Base-by-base conservation (phyloP, 2,888 invertebrate genomes). In the Isotomurus palustris region DNA sequence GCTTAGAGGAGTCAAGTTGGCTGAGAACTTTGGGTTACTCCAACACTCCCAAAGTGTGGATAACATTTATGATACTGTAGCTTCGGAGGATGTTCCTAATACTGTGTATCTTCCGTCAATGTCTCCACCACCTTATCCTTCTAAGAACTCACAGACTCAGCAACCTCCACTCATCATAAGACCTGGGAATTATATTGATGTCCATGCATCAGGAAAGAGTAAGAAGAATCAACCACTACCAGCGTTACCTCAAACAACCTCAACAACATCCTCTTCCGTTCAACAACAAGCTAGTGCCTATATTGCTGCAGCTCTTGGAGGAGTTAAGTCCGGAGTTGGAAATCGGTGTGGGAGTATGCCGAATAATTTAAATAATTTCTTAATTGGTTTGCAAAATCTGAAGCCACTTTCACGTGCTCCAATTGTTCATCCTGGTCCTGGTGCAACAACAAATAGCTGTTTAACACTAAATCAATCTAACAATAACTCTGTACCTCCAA, bases 151-250 rank as follows among this genome's bases (percentile, higher is more conserved):
- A 24, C 21, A 14, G 28, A 24, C 17, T 10, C 56, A 62, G 17
- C 35, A 41, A 40, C 50, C 58, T 51, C 49, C 59, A 35, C 57
- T 64, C 49, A 62, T 64, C 49, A 81, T 83, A 14, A 79, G 81
- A 2, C 79, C 81, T 14, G 83, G 82, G 71, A 83, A 83, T 73
- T 83, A 83, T 70, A 72, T 83, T 60, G 83, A 83, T 69, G 81
- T 83, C 5, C 80, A 81, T 64, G 81, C 82, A 2, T 80, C 80
- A 12, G 62, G 62, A 28, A 51, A 45, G 24, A 63, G 60, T 24
- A 54, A 60, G 22, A 68, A 63, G 55, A 17, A 28, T 10, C 28
- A 25, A 5, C 5, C 28, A 6, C 19, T 12, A 22, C 45, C 38
- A 51, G 28, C 29, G 4, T 32, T 41, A 21, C 6, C 8, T 21